These are phyloP conservation scores for Drosophila parthenogenetica DNA, from an alignment of 2,888 invertebrate genomes.

Conservation along the genomic window DNA sequence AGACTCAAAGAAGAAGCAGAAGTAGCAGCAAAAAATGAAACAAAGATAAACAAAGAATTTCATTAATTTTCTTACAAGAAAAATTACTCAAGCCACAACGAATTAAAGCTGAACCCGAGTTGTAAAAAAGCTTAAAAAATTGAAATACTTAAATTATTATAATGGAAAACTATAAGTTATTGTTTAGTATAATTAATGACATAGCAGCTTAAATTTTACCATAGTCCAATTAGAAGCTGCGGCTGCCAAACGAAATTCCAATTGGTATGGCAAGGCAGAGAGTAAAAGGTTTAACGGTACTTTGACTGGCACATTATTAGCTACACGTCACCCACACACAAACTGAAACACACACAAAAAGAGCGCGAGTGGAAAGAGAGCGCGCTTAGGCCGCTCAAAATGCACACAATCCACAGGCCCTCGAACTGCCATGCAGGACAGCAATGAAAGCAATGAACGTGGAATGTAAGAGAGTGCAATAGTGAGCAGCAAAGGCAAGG, in stretches of 20 bases:
- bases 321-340: slow-evolving; percentile 7
- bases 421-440: slow-evolving; percentile 13
- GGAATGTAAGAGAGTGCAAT: neutral
- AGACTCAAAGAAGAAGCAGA: neutral
- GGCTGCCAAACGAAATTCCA: slow-evolving; percentile 5
- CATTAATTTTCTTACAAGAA: slow-evolving; percentile 4
- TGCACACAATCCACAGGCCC: slow-evolving; percentile 37
- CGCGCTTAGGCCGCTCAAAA: too few relatives aligned
- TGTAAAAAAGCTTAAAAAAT: neutral
- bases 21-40: neutral
- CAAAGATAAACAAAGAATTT: slow-evolving; percentile 24
- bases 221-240: neutral
- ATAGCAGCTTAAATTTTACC: neutral
- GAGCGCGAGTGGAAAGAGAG: neutral
- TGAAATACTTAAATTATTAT: too few relatives aligned
- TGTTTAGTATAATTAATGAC: too few relatives aligned
- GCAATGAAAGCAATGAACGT: neutral
- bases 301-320: slow-evolving; percentile 17
- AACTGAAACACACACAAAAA: neutral
- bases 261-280: neutral
- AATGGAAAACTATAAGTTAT: too few relatives aligned
- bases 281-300: neutral
- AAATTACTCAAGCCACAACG: neutral
- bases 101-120: neutral
- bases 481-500: neutral